Base-by-base conservation (phyloP, 2,888 invertebrate species). In the Trichogramma dendrolimi region DNA sequence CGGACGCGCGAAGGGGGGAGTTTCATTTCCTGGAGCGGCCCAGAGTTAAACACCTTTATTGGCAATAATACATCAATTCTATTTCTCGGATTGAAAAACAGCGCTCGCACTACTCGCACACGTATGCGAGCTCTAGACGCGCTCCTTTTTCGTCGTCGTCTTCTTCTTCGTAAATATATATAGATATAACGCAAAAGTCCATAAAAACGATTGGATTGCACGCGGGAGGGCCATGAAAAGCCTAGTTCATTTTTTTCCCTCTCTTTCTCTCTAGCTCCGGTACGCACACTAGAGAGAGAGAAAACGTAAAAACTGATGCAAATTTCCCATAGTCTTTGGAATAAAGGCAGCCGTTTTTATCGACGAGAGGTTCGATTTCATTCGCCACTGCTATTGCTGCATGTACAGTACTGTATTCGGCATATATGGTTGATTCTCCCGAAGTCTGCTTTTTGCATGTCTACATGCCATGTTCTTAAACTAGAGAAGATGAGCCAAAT, bases 261-360 rank as follows among this genome's bases (percentile, higher is more conserved):
- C 44, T 5, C 47, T 44, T 10, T 48, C 51, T n/a, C 8, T 6
- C 46, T 10, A 41, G 40, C 38, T 5, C 6, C 44, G 11, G 43
- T n/a, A 6, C 44, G 27, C 27, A 6, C 53, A 8, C 8, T 4
- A 42, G n/a, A 54, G 42, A 42, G 6, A 8, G 54, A n/a, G 8
- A 41, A 39, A 7, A 38, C 41, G 46, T 11, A 42, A n/a, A 55
- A 54, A 48, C 58, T 56, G 50, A 60, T 63, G 61, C 63, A 61
- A 65, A 61, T 66, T 66, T 63, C 59, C 27, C 65, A 66, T 61
- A 61, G 52, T 58, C 61, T 55, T 61, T 58, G 61, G 52, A 59
- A 66, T 61, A 58, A 27, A 27, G 3, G 27, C 3, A 27, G 65
- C 61, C 54, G 56, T 63, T 66, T 66, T 66, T 66, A 66, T 63